These are phyloP conservation scores for Phortica variegata DNA, from an alignment of 1,140 invertebrate species.

Conservation along the genomic window DNA sequence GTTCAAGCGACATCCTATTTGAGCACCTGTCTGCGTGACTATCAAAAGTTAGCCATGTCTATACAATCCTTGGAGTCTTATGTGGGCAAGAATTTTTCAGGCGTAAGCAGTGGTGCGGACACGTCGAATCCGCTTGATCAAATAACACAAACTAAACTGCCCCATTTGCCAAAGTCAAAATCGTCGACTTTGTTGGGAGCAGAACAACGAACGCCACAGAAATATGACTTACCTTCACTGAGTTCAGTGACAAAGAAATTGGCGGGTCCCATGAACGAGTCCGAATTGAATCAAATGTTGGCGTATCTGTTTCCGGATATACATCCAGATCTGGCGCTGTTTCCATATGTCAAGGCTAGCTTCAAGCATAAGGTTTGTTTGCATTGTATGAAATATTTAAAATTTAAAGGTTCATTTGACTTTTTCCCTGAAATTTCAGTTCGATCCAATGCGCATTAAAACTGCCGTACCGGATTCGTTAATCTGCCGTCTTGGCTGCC, in stretches of 20 bases:
- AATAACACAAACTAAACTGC: slow-evolving; percentile 26
- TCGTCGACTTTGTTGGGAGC: neutral
- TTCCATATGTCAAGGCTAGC: slow-evolving; percentile 47
- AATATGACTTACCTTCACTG: slow-evolving; percentile 28
- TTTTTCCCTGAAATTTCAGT: slow-evolving; percentile 17
- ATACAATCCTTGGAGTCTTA: slow-evolving; percentile 61
- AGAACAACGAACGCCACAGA: slow-evolving; percentile 7
- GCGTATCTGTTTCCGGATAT: slow-evolving; percentile 90
- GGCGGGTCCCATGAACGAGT: slow-evolving; percentile 73
- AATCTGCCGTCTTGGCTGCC: slow-evolving; percentile 80
- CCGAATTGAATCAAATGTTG: slow-evolving; percentile 74
- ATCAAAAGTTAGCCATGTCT: slow-evolving; percentile 59
- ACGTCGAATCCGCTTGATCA: slow-evolving; percentile 35
- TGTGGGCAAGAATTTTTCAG: slow-evolving; percentile 60
- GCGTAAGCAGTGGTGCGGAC: slow-evolving; percentile 32
- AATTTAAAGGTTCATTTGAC: neutral
- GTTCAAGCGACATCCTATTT: slow-evolving; percentile 68
- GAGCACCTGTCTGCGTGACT: slow-evolving; percentile 65
- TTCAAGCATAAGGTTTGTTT: slow-evolving; percentile 43
- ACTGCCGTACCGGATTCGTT: slow-evolving; percentile 66
- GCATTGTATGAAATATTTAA: neutral
- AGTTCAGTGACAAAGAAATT: slow-evolving; percentile 37
- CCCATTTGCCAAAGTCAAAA: neutral
- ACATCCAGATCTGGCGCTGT: slow-evolving; percentile 62
- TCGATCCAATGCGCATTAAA: slow-evolving; percentile 50